phyloP scores from a whole-genome alignment of 2,113 vertebrate genomes.

The Ranitomeya variabilis region DNA sequence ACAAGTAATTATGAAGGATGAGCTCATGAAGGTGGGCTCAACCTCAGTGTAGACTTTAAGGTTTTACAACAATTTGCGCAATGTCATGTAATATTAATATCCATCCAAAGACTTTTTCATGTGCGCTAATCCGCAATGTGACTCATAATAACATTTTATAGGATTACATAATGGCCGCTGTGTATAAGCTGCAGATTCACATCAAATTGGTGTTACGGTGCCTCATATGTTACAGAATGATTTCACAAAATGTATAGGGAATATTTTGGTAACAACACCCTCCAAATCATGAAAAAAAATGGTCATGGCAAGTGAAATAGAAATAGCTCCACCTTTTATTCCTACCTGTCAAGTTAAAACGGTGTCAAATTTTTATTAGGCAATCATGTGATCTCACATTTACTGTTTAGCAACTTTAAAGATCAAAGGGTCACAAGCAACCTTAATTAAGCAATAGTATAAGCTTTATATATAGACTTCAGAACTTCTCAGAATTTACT shows the following conservation, averaged over 20 bases:
- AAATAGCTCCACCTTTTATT: too few relatives aligned
- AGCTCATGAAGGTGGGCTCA: not conserved
- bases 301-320: not conserved
- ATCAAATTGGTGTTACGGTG: not conserved
- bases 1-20: not conserved
- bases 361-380: too few relatives aligned
- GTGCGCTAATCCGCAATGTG: conserved; percentile 17
- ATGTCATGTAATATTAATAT: conserved; percentile 21
- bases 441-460: too few relatives aligned
- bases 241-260: not conserved
- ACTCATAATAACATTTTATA: conserved; percentile 31
- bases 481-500: too few relatives aligned
- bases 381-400: too few relatives aligned
- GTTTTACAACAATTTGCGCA: not conserved
- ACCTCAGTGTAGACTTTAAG: not conserved
- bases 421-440: too few relatives aligned
- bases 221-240: not conserved
- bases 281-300: not conserved
- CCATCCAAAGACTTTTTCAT: conserved; percentile 2
- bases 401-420: too few relatives aligned
- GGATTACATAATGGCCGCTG: conserved; percentile 20
- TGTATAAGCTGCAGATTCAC: conserved; percentile 7
- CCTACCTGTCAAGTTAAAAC: too few relatives aligned
- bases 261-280: not conserved
- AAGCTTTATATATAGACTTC: too few relatives aligned